Evolutionary conservation across 2,888 invertebrate species (phyloP).

Genomic region (Ophioninae sp.): DNA sequence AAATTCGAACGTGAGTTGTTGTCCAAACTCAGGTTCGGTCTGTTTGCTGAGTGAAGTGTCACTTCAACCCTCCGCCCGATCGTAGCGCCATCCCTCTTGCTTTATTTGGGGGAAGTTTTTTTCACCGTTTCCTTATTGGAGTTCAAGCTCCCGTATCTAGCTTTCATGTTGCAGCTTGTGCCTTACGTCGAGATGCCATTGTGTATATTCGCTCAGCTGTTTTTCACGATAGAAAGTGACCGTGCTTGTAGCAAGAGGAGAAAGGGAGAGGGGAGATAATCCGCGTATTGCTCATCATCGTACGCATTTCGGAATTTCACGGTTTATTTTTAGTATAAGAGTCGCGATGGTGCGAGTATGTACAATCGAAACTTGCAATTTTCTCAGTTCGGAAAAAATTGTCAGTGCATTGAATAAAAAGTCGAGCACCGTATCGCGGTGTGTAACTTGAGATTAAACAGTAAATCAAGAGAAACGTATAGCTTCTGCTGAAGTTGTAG

Average conservation of each 20-base stretch:
- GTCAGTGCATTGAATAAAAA: conserved; percentile 58
- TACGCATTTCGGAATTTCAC: conserved; percentile 64
- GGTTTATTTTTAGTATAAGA: conserved; percentile 73
- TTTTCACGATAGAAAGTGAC: conserved; percentile 56
- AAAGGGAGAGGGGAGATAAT: conserved; percentile 26
- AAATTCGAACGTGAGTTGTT: too few relatives aligned
- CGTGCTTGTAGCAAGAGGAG: conserved; percentile 32
- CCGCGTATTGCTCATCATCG: conserved; percentile 42
- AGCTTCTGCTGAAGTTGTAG: conserved; percentile 1
- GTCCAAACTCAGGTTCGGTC: too few relatives aligned
- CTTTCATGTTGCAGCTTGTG: not conserved
- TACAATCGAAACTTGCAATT: conserved; percentile 64
- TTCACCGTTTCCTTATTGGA: too few relatives aligned
- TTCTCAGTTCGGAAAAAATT: conserved; percentile 70
- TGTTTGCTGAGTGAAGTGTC: too few relatives aligned
- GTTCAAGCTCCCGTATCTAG: too few relatives aligned
- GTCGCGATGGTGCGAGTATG: conserved; percentile 71
- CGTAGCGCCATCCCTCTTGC: too few relatives aligned
- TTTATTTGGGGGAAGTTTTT: too few relatives aligned
- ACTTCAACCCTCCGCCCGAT: too few relatives aligned
- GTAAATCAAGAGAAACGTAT: conserved; percentile 15
- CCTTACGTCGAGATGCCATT: conserved; percentile 48
- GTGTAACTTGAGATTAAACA: not conserved
- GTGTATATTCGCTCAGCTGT: conserved; percentile 72
- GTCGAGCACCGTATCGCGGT: conserved; percentile 11